phyloP scores from a whole-genome alignment of 1,140 invertebrate species.

The Littorina saxatilis region DNA sequence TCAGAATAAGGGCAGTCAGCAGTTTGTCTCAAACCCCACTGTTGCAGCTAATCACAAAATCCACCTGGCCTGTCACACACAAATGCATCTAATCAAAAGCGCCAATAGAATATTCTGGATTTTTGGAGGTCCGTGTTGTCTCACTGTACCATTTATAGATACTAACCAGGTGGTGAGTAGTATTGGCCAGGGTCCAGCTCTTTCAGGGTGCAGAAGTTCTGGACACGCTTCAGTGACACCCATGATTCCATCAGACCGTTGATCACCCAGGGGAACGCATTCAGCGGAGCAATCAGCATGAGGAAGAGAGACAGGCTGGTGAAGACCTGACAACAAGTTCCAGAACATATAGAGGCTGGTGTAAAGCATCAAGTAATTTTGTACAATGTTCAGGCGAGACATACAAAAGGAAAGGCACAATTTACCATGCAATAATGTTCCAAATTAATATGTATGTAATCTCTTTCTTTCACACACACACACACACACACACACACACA shows the following conservation, averaged over 20 bases:
- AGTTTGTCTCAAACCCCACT: too few species aligned
- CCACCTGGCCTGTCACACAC: neutral
- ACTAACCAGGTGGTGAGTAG: constrained; percentile 47
- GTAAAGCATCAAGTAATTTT: neutral
- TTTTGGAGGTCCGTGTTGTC: too few species aligned
- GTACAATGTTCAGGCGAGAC: neutral
- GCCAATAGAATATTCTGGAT: too few species aligned
- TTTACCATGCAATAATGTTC: too few species aligned
- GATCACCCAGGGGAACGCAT: constrained; percentile 98
- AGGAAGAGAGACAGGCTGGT: constrained; percentile 96
- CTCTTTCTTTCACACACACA: neutral
- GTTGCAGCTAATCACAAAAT: neutral
- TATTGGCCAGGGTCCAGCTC: constrained; percentile 64
- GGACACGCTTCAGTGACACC: constrained; percentile 77
- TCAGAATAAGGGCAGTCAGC: too few species aligned
- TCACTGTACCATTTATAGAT: too few species aligned
- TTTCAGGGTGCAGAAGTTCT: constrained; percentile 73
- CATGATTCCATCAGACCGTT: constrained; percentile 96
- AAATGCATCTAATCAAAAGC: neutral
- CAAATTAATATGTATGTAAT: too few species aligned
- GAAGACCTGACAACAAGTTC: too few species aligned
- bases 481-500: neutral
- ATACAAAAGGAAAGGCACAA: neutral
- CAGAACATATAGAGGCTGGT: neutral
- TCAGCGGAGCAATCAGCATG: constrained; percentile 96